Base-by-base conservation (phyloP, 1,140 invertebrate species). In the Danaus melanippus region DNA sequence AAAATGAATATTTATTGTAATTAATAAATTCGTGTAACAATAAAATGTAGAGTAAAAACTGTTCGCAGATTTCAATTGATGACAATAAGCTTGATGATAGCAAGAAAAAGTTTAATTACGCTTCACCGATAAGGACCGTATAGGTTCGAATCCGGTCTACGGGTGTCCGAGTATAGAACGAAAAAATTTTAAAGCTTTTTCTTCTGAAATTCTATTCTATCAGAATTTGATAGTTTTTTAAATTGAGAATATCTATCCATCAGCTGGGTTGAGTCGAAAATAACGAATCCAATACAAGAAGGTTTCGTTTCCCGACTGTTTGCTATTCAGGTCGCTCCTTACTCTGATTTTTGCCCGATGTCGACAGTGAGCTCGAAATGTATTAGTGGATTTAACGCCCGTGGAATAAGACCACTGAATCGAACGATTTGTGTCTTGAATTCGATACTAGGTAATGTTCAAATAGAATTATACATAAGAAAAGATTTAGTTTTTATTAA, bases 331-430 rank as follows among this genome's bases (percentile, higher is more conserved):
- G 74, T 63, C 74, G 74, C 67, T 46, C 59, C 39, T 61, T 62
- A 74, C 69, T 74, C 75, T 84, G 84, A 87, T 87, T 87, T 86
- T 84, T 85, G 69, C 65, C 62, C 69, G 74, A 71, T 74, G 76
- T 79, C 76, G 78, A 74, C 79, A 75, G 64, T 58, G 67, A 69
- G 68, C 67, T 64, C 62, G 74, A 80, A 81, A 83, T 83, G 78
- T 83, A 83, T 83, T 83, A 83, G 78, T 73, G 65, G 76, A 69
- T 74, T 80, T 83, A 77, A 77, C 71, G 74, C 69, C 74, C 75
- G 74, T 72, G 58, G 62, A 74, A 75, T 79, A 68, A 77, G 66
- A 67, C 67, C 69, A 63, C 61, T 62, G 62, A 70, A 81, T 74
- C 70, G 67, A 66, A 65, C 56, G 60, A 57, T 69, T 64, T 78